phyloP scores from a whole-genome alignment of 2,797 vertebrate species.

The Melanogrammus aeglefinus region DNA sequence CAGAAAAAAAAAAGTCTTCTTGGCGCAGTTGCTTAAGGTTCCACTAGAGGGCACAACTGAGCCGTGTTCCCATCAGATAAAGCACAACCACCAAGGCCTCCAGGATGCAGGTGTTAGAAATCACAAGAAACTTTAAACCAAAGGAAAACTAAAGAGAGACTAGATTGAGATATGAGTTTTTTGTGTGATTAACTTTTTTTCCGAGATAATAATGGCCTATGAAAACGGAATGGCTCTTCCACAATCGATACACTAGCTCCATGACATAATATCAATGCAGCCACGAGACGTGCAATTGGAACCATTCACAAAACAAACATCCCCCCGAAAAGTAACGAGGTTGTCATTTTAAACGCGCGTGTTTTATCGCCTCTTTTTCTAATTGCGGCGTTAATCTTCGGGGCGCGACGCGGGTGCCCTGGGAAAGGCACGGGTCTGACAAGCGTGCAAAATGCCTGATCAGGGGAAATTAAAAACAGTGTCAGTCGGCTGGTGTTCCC shows the following conservation, averaged over 20 bases:
- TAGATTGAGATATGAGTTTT: not conserved
- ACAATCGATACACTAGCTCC: not conserved
- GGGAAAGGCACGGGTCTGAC: not conserved
- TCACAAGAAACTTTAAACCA: not conserved
- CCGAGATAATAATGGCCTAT: not conserved
- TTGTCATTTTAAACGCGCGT: not conserved
- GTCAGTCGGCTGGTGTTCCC: not conserved
- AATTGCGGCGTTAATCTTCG: not conserved
- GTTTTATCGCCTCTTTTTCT: not conserved
- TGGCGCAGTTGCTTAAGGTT: not conserved
- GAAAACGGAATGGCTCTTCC: not conserved
- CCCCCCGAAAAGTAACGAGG: not conserved
- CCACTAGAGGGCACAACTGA: slow-evolving; percentile 37
- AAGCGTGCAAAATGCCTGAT: not conserved
- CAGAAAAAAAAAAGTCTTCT: not conserved
- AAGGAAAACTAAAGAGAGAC: not conserved
- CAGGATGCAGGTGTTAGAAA: not conserved
- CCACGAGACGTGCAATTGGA: not conserved
- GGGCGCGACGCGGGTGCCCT: not conserved
- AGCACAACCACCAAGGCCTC: slow-evolving; percentile 13
- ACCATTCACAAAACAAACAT: not conserved
- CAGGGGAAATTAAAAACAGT: not conserved
- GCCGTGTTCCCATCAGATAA: not conserved
- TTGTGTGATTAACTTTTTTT: not conserved
- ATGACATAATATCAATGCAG: not conserved